phyloP scores from a whole-genome alignment of 2,113 vertebrate species.

The Bostrychus sinensis region DNA sequence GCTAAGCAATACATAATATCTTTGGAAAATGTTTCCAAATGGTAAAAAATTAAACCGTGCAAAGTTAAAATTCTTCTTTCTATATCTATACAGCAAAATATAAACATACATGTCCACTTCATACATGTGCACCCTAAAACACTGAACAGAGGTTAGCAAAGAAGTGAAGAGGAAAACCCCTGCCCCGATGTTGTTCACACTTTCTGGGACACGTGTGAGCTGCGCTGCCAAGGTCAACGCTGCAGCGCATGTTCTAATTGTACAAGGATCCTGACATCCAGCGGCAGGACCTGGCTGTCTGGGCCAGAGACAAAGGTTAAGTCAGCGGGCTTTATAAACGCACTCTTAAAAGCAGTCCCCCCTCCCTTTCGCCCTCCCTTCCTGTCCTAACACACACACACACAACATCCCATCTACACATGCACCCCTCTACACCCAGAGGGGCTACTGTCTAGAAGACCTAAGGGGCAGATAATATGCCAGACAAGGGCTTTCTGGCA shows the following conservation, averaged over 20 bases:
- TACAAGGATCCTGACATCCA: slow-evolving; percentile 93
- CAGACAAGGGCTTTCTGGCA: slow-evolving; percentile 72
- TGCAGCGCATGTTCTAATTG: slow-evolving; percentile 89
- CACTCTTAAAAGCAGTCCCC: slow-evolving; percentile 77
- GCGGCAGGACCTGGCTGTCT: slow-evolving; percentile 86
- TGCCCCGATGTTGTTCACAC: slow-evolving; percentile 82
- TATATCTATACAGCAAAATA: too few species aligned
- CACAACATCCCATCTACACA: slow-evolving; percentile 30
- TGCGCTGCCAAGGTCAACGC: slow-evolving; percentile 90
- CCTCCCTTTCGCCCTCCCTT: background rate
- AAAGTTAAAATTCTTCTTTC: too few species aligned
- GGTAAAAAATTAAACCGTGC: too few species aligned
- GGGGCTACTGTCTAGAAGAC: slow-evolving; percentile 59
- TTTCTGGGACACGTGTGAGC: slow-evolving; percentile 81
- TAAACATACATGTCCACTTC: too few species aligned
- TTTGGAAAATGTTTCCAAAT: too few species aligned
- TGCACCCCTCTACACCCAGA: too few species aligned
- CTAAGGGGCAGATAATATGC: slow-evolving; percentile 69
- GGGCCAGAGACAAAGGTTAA: slow-evolving; percentile 93
- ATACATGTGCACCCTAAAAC: too few species aligned
- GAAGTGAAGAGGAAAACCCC: slow-evolving; percentile 29
- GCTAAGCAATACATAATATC: too few species aligned
- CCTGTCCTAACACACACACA: slow-evolving; percentile 35
- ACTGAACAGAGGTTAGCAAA: too few species aligned
- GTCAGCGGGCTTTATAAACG: slow-evolving; percentile 89